Base-by-base conservation (phyloP, 2,113 vertebrate genomes). In the Salvelinus fontinalis region DNA sequence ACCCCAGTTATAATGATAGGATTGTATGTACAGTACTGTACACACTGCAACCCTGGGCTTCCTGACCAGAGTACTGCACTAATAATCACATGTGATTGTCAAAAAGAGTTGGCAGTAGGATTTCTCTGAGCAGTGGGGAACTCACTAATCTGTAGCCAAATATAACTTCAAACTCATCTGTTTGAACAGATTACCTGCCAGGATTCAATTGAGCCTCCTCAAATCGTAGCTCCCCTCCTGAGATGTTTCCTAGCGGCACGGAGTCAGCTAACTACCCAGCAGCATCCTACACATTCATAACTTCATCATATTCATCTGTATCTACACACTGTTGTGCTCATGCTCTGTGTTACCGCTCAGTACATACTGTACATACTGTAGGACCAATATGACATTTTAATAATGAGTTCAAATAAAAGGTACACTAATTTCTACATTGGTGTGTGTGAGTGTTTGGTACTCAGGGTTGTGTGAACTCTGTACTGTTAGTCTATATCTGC, bases 151-250 rank as follows among this genome's bases (percentile, higher is more conserved):
- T 87, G 84, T 85, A 84, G 88, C 89, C 91, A 90, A 92, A 92
- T 90, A 91, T 91, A 91, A 90, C 88, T 81, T 75, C 69, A 90
- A 92, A 92, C 88, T 90, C 92, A 92, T 92, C 91, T 91, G 92
- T 90, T 91, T 90, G 88, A 84, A 88, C 76, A 89, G 89, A 92
- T 92, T 90, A 92, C 90, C 84, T 87, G 88, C 89, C 90, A 91
- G 84, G 85, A 88, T 88, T 91, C 88, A 90, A 90, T 86, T 85
- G 81, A 87, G 87, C 85, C 78, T 71, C 79, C 83, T 79, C 79
- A 78, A 82, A 87, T 85, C 8, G 9, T 44, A 44, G 9, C 84
- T 82, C 60, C 74, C 79, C 78, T 81, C 83, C 84, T 77, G 81
- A 81, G 79, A 88, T 84, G 85, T 84, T 83, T 85, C 79, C 78